Evolutionary conservation across 2,797 vertebrate genomes (phyloP).

Genomic region (Onychomys arenicola): DNA sequence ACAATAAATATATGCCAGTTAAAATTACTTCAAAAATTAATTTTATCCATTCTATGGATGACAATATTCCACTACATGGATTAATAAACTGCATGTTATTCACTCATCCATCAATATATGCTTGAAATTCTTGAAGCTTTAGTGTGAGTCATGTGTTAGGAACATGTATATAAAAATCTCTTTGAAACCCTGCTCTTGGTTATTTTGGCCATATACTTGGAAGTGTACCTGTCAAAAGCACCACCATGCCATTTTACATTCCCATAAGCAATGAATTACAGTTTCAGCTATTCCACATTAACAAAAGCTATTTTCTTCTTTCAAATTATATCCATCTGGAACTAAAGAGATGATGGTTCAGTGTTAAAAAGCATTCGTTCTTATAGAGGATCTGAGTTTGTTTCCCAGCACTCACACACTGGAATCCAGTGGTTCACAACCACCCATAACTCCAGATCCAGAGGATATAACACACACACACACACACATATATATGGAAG

Average conservation of each 20-base stretch:
- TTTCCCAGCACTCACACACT: neutral
- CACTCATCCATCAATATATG: neutral
- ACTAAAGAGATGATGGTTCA: neutral
- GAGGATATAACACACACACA: neutral
- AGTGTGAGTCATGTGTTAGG: neutral
- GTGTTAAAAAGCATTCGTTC: neutral
- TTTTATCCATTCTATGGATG: neutral
- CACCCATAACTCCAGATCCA: neutral
- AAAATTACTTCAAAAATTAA: neutral
- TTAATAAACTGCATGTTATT: neutral
- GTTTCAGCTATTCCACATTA: neutral
- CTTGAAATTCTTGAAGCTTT: neutral
- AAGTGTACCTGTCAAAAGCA: neutral
- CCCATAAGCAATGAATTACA: neutral
- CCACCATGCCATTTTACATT: neutral
- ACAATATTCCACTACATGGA: neutral
- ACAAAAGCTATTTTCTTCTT: neutral
- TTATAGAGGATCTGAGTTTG: neutral
- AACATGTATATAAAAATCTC: neutral
- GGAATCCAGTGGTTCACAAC: neutral
- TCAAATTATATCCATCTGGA: neutral
- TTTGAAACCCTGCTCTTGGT: neutral
- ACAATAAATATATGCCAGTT: neutral
- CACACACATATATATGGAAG: no score
- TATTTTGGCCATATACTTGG: neutral